Base-by-base conservation (phyloP, 2,797 vertebrate species). In the Acrocephalus scirpaceus region DNA sequence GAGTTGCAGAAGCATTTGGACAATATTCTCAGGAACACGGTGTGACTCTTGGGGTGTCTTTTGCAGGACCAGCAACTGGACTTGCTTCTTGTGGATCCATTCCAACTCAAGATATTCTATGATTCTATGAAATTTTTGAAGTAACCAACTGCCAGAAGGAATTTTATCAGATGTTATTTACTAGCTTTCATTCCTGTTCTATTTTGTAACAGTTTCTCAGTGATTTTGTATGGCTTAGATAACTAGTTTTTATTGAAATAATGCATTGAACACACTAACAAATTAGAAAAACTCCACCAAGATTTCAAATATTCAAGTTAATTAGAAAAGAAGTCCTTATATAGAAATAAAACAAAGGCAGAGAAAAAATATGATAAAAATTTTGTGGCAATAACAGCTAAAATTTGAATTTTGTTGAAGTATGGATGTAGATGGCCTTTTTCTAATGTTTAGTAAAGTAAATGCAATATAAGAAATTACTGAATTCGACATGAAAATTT, bases 191-290 rank as follows among this genome's bases (percentile, higher is more conserved):
- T 75, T 65, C 16, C 30, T 53, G 10, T 57, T 26, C 7, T 77
- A 17, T 45, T 89, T 94, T 22, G 22, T 58, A 76, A 44, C 5
- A 56, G 8, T 56, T 81, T 14, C 5, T 47, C 10, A 53, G 7
- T 30, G 29, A 57, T 48, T 86, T 76, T 26, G 1, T 36, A 25
- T 38, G 56, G 8, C 14, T 75, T 84, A 70, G 17, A 82, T 47
- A 47, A 56, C 2, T 21, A 42, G 0, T 26, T 53, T 73, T 86
- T 62, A 22, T 45, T 87, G 25, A 87, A 84, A 70, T 40, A 36
- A 47, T 29, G 4, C 10, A 29, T 16, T 14, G 0, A 3, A 20
- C 7, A 42, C 26, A 9, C 2, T 62, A 88, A 65, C 0, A 83
- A 50, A 32, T 20, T n/a, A 62, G 30, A n/a, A 85, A 78, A 30